These are phyloP conservation scores for Rafetus swinhoei DNA, from an alignment of 2,113 vertebrate genomes.

Conservation along the genomic window DNA sequence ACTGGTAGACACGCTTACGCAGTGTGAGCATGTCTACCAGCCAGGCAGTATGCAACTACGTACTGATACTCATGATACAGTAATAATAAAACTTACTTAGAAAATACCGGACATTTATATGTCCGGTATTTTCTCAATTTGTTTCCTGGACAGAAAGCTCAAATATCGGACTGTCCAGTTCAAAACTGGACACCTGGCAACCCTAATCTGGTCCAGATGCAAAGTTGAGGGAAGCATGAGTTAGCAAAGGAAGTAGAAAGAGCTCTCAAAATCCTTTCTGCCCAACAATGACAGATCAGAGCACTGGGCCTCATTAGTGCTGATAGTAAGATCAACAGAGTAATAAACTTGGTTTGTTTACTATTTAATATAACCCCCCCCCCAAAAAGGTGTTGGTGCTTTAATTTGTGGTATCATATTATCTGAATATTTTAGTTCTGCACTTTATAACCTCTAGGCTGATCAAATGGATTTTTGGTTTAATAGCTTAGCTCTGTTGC, in stretches of 20 bases:
- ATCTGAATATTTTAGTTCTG: not conserved
- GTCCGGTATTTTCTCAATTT: too few species aligned
- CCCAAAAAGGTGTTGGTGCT: not conserved
- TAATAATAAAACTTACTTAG: too few species aligned
- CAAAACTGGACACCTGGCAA: too few species aligned
- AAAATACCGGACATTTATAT: too few species aligned
- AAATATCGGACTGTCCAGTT: too few species aligned
- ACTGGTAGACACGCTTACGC: too few species aligned
- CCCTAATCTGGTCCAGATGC: not conserved
- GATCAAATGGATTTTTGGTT: not conserved
- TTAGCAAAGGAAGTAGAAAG: not conserved
- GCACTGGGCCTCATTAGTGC: not conserved
- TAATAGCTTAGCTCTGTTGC: not conserved
- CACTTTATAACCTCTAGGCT: not conserved
- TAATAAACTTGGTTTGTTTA: not conserved
- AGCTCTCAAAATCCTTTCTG: not conserved
- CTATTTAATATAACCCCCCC: fast-evolving
- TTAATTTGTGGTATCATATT: not conserved
- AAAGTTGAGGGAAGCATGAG: not conserved
- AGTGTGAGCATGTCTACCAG: too few species aligned
- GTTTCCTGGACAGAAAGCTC: too few species aligned
- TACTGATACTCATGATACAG: too few species aligned
- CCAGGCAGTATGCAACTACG: too few species aligned
- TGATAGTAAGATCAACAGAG: not conserved
- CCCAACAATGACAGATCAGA: not conserved